Percentiles rank a stretch among this genome's conserved stretches.
Conservation (phyloP, 2,113 vertebrate genomes). For the Mustela nigripes region DNA sequence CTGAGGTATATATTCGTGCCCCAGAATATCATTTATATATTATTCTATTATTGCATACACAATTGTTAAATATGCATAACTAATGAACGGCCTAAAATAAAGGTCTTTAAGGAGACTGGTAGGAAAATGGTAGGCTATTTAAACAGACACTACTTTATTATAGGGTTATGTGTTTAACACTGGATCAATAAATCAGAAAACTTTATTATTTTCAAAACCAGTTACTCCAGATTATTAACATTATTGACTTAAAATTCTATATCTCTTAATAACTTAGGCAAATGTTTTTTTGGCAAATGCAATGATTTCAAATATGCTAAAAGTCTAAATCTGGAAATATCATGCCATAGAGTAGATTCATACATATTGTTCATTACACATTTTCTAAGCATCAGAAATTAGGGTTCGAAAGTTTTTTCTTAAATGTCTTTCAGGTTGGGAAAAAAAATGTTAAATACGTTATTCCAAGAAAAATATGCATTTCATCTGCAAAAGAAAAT, state of each 20-base stretch:
- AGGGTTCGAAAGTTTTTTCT: not conserved
- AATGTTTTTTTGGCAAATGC: not conserved
- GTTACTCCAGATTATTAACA: not conserved
- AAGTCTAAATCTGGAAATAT: not conserved
- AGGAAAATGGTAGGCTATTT: not conserved
- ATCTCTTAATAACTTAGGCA: not conserved
- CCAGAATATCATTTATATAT: not conserved
- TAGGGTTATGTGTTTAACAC: not conserved
- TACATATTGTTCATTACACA: not conserved
- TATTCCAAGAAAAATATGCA: not conserved
- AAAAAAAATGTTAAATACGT: not conserved
- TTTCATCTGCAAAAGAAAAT: slow-evolving; percentile 12
- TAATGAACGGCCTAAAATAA: not conserved
- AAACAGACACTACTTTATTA: not conserved
- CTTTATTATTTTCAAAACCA: not conserved
- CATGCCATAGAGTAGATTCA: not conserved
- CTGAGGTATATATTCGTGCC: not conserved
- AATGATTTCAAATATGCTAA: not conserved
- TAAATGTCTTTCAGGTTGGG: not conserved
- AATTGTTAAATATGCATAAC: not conserved
- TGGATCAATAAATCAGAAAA: not conserved
- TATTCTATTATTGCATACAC: not conserved
- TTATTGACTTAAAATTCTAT: not conserved
- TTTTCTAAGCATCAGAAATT: not conserved
- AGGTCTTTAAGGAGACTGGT: not conserved